Percentiles rank a stretch among this genome's conserved stretches.
phyloP scores from a whole-genome alignment of 2,888 invertebrate species.

The Euplexia lucipara region DNA sequence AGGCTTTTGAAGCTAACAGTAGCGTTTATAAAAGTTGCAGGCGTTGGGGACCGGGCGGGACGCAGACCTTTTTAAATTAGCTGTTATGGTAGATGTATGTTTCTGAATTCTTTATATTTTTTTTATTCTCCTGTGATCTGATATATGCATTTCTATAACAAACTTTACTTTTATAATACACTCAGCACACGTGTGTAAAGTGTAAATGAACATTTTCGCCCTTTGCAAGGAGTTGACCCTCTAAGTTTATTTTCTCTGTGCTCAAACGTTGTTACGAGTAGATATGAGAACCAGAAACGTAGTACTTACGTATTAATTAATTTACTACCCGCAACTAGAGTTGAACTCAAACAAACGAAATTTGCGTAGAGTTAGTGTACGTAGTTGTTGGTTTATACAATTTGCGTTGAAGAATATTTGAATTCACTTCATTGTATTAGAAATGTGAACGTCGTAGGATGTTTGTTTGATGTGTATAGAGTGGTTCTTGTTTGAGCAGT shows the following conservation, averaged over 20 bases:
- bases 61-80: too few relatives aligned
- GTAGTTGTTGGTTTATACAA: conserved; percentile 44
- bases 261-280: conserved; percentile 23
- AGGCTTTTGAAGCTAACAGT: too few relatives aligned
- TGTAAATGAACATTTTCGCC: too few relatives aligned
- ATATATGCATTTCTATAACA: too few relatives aligned
- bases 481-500: neutral
- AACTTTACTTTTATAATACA: too few relatives aligned
- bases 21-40: too few relatives aligned
- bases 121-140: too few relatives aligned
- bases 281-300: conserved; percentile 63
- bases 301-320: conserved; percentile 72
- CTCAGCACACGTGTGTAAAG: too few relatives aligned
- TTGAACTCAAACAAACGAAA: conserved; percentile 65
- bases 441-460: neutral
- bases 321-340: conserved; percentile 68
- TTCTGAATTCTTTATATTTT: too few relatives aligned
- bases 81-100: too few relatives aligned
- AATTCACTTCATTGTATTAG: conserved; percentile 49
- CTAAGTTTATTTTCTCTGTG: neutral
- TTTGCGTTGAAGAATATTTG: conserved; percentile 62
- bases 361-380: conserved; percentile 47
- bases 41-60: too few relatives aligned
- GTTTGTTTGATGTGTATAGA: conserved; percentile 8
- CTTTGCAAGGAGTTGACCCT: neutral